Percentiles rank a stretch among this genome's conserved stretches.
These are phyloP conservation scores for Drosophila ironensis DNA, from an alignment of 1,140 invertebrate species.

Conservation along the genomic window DNA sequence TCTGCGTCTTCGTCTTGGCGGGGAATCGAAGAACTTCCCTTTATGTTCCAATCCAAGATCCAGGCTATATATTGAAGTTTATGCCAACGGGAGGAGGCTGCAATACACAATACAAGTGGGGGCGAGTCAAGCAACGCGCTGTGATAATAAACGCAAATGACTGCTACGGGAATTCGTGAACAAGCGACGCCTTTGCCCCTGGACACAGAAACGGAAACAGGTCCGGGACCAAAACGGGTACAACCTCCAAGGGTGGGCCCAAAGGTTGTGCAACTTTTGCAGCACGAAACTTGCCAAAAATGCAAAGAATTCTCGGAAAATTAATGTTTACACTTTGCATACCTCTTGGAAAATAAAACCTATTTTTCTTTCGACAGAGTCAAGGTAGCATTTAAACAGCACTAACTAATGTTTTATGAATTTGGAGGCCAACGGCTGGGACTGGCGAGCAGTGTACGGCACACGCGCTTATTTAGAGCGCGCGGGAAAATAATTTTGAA, in stretches of 20 bases:
- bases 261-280: too few species aligned
- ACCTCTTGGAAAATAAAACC: too few species aligned
- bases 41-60: slow-evolving; percentile 43
- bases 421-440: too few species aligned
- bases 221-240: neutral
- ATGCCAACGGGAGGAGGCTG: slow-evolving; percentile 15
- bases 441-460: slow-evolving; percentile 2
- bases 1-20: slow-evolving; percentile 4
- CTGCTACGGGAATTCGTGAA: slow-evolving; percentile 69
- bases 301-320: too few species aligned
- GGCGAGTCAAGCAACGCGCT: slow-evolving; percentile 52
- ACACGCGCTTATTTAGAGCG: slow-evolving; percentile 26
- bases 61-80: slow-evolving; percentile 43
- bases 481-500: slow-evolving; percentile 63
- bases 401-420: too few species aligned
- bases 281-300: too few species aligned
- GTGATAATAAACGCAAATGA: slow-evolving; percentile 76
- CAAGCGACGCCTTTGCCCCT: slow-evolving; percentile 40
- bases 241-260: slow-evolving; percentile 4
- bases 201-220: slow-evolving; percentile 20
- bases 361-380: too few species aligned
- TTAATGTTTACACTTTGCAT: too few species aligned
- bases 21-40: slow-evolving; percentile 64
- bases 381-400: too few species aligned
- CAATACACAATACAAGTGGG: neutral